Evolutionary conservation across 2,888 invertebrate species (phyloP).

Genomic region (Aplocera efformata): DNA sequence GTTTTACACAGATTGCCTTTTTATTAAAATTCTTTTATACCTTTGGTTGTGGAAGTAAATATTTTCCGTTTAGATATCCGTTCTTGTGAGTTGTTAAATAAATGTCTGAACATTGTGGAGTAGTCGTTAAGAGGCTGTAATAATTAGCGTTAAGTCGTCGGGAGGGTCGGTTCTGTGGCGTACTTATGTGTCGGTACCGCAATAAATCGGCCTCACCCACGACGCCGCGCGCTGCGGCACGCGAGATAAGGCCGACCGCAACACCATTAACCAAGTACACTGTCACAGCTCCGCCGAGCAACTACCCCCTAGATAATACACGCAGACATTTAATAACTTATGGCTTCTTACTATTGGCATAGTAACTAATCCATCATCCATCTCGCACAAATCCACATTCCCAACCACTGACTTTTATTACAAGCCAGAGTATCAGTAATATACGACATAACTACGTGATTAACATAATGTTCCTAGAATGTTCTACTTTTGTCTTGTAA

Average conservation of each 20-base stretch:
- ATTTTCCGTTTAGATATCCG: slow-evolving; percentile 10
- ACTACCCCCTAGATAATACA: slow-evolving; percentile 29
- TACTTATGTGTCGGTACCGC: slow-evolving; percentile 48
- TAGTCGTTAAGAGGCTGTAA: slow-evolving; percentile 44
- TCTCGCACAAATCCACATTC: slow-evolving; percentile 9
- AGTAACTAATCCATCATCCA: slow-evolving; percentile 32
- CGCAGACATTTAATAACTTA: slow-evolving; percentile 43
- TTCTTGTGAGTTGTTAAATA: slow-evolving; percentile 16
- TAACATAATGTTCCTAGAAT: slow-evolving; percentile 79
- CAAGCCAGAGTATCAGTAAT: slow-evolving; percentile 44
- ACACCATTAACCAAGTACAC: slow-evolving; percentile 61
- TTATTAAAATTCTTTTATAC: slow-evolving; percentile 33
- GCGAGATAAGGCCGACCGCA: slow-evolving; percentile 69
- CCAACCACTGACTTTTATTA: slow-evolving; percentile 30
- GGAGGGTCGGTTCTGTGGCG: slow-evolving; percentile 38
- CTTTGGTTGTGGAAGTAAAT: slow-evolving; percentile 19
- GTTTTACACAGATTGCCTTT: slow-evolving; percentile 30
- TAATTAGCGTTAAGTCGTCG: slow-evolving; percentile 46
- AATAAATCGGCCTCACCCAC: slow-evolving; percentile 66
- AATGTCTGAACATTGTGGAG: slow-evolving; percentile 23
- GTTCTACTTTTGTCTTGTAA: slow-evolving; percentile 81
- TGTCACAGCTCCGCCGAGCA: slow-evolving; percentile 55
- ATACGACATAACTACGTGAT: slow-evolving; percentile 72
- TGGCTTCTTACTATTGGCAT: slow-evolving; percentile 42
- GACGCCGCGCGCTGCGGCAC: slow-evolving; percentile 52